Conservation (phyloP, 1,140 invertebrate species). For the Drosophila nasuta region DNA sequence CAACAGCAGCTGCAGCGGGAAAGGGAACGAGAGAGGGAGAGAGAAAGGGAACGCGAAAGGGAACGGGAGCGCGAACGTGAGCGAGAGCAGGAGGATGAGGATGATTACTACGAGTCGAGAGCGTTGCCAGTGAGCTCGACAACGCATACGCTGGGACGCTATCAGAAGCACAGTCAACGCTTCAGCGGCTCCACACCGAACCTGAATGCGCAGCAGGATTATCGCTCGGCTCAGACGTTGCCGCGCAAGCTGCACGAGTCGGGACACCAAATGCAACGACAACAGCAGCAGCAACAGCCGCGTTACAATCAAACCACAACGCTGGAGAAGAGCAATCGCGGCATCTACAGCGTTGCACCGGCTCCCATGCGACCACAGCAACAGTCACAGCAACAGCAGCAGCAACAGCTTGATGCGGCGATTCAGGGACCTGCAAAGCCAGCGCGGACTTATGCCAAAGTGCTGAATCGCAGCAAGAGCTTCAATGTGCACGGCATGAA, state of each 20-base stretch:
- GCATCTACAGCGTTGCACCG: conserved; percentile 7
- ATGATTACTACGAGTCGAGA: conserved; percentile 63
- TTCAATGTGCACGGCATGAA: conserved; percentile 91
- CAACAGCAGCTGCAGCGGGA: conserved; percentile 26
- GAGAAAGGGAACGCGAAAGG: conserved; percentile 4
- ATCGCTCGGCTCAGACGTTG: conserved; percentile 91
- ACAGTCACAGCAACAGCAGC: conserved; percentile 75
- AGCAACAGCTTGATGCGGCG: conserved; percentile 81
- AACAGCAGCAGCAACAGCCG: conserved; percentile 23
- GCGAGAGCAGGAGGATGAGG: conserved; percentile 45
- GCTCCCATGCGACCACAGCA: conserved; percentile 20
- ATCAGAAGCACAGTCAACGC: conserved; percentile 90
- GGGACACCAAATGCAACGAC: conserved; percentile 27
- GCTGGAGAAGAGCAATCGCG: conserved; percentile 23
- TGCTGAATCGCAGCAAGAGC: conserved; percentile 92
- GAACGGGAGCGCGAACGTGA: not conserved
- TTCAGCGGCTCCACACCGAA: conserved; percentile 85
- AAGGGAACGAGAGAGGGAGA: conserved; percentile 26
- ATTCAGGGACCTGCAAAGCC: conserved; percentile 88
- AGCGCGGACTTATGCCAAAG: conserved; percentile 89
- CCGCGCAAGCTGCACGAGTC: conserved; percentile 89
- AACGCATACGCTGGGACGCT: conserved; percentile 89
- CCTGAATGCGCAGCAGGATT: conserved; percentile 85
- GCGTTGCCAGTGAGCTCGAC: conserved; percentile 30
- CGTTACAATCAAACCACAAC: conserved; percentile 16